Base-by-base conservation (phyloP, 1,140 invertebrate species). In the Eufriesea mexicana region DNA sequence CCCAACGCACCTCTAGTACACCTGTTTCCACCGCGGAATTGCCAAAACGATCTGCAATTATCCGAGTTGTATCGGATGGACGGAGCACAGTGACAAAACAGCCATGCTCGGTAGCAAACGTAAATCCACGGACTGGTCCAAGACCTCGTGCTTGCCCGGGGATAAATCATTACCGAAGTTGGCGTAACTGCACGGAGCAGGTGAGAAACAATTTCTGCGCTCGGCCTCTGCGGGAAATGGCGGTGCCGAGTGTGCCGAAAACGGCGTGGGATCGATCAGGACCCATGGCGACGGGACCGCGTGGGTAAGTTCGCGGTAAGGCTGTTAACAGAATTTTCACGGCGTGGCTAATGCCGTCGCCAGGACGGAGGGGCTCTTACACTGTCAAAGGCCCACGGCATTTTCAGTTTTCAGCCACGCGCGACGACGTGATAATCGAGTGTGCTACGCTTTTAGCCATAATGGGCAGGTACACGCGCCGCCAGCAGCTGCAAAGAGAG, bases 391-490 rank as follows among this genome's bases (percentile, higher is more conserved):
- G 79, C 71, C 87, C 67, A 80, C 74, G 76, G 87, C 89, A 90
- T 93, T 92, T 91, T 91, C 89, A 91, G 90, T 92, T 92, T 91
- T 92, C 90, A 91, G 91, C 90, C 89, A 90, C 89, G 86, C 89
- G 87, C 91, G 86, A 91, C 90, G 91, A 92, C 90, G 91, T 91
- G 92, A 93, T 93, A 93, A 93, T 93, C 92, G 92, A 93, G 91
- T 93, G 91, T 93, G 92, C 93, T 93, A 91, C 92, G 93, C 92
- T 93, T 93, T 93, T 93, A 93, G 92, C 90, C 89, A 92, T 93
- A 93, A 93, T 93, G 92, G 93, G 91, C 91, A 92, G 92, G 92
- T 92, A 92, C 91, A 91, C 91, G 68, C 55, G 73, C 51, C 62
- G 74, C 20, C 73, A 85, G 72, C 64, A 72, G n/a, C 55, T 55